Evolutionary conservation across 2,888 invertebrate species (phyloP).

Genomic region (Dendrolimus pini): DNA sequence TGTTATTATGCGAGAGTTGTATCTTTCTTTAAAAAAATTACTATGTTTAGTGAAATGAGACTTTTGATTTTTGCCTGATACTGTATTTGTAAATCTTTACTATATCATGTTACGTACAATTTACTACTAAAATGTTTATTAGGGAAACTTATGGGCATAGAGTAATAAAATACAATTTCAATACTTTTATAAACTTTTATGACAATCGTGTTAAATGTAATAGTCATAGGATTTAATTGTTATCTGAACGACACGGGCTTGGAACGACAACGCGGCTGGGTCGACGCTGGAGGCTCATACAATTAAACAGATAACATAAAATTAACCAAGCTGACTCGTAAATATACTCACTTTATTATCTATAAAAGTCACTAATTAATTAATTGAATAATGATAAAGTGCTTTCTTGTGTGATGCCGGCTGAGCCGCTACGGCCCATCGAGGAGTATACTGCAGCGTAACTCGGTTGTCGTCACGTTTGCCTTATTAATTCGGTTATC

Average conservation of each 20-base stretch:
- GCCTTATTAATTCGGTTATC: slow-evolving; percentile 41
- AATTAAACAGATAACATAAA: slow-evolving; percentile 69
- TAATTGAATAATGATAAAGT: slow-evolving; percentile 72
- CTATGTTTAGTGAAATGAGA: no score
- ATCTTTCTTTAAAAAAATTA: no score
- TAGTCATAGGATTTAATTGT: slow-evolving; percentile 28
- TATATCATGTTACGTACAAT: no score
- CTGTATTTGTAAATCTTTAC: no score
- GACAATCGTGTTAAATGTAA: slow-evolving; percentile 24
- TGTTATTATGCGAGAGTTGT: no score
- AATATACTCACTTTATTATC: slow-evolving; percentile 68
- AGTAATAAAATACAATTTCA: slow-evolving; percentile 3
- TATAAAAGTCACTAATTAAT: slow-evolving; percentile 73
- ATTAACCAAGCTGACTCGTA: slow-evolving; percentile 66
- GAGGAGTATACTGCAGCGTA: slow-evolving; percentile 40
- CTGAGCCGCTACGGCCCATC: slow-evolving; percentile 29
- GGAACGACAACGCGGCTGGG: slow-evolving; percentile 27
- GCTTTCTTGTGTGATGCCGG: slow-evolving; percentile 41
- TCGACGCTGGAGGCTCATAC: slow-evolving; percentile 45
- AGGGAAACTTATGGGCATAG: not conserved
- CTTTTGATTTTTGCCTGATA: no score
- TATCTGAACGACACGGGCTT: slow-evolving; percentile 24
- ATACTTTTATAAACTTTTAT: slow-evolving; percentile 17
- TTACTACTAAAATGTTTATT: no score
- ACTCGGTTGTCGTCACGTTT: slow-evolving; percentile 45